Evolutionary conservation across 2,797 vertebrate species (phyloP), one percentile per base, ranked within the genome.

Genomic region (Heliangelus exortis): DNA sequence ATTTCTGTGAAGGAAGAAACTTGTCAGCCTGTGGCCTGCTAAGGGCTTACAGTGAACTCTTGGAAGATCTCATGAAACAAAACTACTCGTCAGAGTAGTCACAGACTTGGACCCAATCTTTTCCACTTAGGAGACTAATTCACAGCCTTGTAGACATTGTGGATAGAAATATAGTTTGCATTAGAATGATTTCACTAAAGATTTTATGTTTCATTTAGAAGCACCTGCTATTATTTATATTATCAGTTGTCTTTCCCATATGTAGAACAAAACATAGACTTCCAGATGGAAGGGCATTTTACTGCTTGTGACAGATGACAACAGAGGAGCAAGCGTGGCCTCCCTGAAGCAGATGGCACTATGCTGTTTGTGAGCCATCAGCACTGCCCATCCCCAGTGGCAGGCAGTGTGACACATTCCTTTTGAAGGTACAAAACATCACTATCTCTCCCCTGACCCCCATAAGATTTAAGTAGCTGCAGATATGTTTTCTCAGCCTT

Each of bases 311-410:
- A 48, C 86, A 78, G 74, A 43, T 4, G 6, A 3, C 25, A 71
- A 7, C 0, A 2, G 51, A 33, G 21, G 51, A 86, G 36, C 25
- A 36, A 66, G 23, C 3, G 16, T 47, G 83, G 21, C 51, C 34
- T 86, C 90, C 59, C 80, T 18, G 57, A 73, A 91, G 80, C 93
- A 82, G 88, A 69, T 54, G 67, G 63, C 51, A 69, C n/a, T 47
- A 9, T 3, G 8, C 15, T 68, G 14, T 59, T 43, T 39, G 80
- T 1, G 2, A 86, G 29, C 53, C 65, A 73, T 14, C 59, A 66
- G 13, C 57, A 48, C 9, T 41, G 71, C 19, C 55, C 0, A 0
- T 69, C 19, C 26, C 21, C 84, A 45, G 55, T 0, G 13, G 19
- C 50, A 50, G 50, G 18, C 50, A 66, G 45, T 0, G 1, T 0